Evolutionary conservation across 2,797 vertebrate species (phyloP).

Genomic region (Aselliscus stoliczkanus): DNA sequence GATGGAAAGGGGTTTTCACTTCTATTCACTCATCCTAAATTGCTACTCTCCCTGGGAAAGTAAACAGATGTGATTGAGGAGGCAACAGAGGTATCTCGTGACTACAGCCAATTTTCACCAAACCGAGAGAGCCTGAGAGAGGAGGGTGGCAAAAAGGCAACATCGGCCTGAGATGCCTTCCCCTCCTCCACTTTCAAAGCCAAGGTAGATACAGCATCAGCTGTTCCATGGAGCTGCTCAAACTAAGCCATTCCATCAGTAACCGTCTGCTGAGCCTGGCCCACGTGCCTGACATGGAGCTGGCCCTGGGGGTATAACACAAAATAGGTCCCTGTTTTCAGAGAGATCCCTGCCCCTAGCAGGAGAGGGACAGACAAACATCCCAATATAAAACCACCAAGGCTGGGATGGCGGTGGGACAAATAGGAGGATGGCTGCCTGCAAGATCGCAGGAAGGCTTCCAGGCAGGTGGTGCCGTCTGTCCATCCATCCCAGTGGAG

Average conservation of each 20-base stretch:
- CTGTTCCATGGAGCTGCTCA: not conserved
- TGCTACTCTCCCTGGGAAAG: conserved; percentile 48
- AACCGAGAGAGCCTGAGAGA: conserved; percentile 25
- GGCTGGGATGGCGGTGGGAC: not conserved
- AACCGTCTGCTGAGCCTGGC: not conserved
- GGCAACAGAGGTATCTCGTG: conserved; percentile 45
- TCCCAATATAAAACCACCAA: not conserved
- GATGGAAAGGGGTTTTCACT: not conserved
- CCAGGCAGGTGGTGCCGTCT: not conserved
- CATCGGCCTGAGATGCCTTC: not conserved
- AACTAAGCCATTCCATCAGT: not conserved
- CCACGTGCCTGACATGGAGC: not conserved
- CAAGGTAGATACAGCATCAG: not conserved
- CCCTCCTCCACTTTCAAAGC: not conserved
- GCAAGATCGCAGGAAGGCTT: not conserved
- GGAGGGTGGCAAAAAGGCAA: not conserved
- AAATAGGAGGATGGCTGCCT: not conserved
- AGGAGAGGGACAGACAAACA: not conserved
- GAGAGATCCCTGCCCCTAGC: not conserved
- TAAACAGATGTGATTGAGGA: conserved; percentile 55
- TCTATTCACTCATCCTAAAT: not conserved
- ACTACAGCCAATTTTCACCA: conserved; percentile 67
- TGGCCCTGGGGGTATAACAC: not conserved
- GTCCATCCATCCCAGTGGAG: not conserved
- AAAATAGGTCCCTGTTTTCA: not conserved